Evolutionary conservation across 2,888 invertebrate species (phyloP).

Genomic region (Monoplex corrugatus): DNA sequence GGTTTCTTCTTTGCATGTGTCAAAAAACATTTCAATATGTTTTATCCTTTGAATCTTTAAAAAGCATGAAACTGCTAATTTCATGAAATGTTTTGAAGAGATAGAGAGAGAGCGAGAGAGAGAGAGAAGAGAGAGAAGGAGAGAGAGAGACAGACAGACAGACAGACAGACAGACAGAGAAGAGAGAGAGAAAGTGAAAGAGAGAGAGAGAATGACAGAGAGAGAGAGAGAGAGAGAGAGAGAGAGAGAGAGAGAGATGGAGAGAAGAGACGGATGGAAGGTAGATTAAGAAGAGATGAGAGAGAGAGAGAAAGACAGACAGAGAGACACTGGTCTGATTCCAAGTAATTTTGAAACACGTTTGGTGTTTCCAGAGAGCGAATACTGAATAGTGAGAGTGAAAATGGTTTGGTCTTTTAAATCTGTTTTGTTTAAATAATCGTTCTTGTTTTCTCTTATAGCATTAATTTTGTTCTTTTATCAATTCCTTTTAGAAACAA

Average conservation of each 20-base stretch:
- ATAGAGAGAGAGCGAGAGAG: not conserved
- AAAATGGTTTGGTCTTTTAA: not conserved
- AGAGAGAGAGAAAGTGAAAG: not conserved
- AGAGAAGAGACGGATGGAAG: not conserved
- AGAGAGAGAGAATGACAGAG: slow-evolving; percentile 30
- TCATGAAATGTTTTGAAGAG: too few species aligned
- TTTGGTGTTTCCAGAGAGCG: not conserved
- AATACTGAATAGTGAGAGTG: not conserved
- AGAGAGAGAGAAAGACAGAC: too few species aligned
- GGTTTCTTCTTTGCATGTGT: too few species aligned
- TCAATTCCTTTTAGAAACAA: not conserved
- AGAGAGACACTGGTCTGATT: too few species aligned
- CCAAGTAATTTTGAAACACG: too few species aligned
- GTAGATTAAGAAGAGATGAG: not conserved
- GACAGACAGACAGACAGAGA: not conserved
- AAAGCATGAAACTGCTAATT: too few species aligned
- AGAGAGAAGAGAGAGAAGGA: not conserved
- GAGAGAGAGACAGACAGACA: not conserved
- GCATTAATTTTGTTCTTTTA: not conserved
- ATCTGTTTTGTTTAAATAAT: not conserved
- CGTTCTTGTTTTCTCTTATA: not conserved
- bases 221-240: slow-evolving; percentile 37
- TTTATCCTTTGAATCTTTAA: too few species aligned
- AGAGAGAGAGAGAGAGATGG: slow-evolving; percentile 15
- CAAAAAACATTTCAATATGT: too few species aligned